Percentiles rank a stretch among this genome's conserved stretches.
phyloP scores from a whole-genome alignment of 2,888 invertebrate species.

The Imbricaverruca yamaguchii region DNA sequence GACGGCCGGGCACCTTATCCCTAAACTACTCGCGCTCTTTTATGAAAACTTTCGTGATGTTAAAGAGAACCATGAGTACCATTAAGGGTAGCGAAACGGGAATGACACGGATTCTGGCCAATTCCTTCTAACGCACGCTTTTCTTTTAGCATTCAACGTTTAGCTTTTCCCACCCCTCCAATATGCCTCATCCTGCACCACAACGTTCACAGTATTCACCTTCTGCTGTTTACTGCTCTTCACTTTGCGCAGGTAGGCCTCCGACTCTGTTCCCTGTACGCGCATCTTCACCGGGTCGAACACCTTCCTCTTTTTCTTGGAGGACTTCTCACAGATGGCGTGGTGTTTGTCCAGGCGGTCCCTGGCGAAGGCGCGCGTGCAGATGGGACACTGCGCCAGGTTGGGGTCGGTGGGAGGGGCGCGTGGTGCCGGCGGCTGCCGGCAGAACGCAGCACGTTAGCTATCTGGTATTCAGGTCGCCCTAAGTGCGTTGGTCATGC shows the following conservation, averaged over 20 bases:
- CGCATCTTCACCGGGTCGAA: constrained; percentile 88
- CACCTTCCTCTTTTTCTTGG: constrained; percentile 65
- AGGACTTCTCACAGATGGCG: constrained; percentile 70
- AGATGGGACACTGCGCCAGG: constrained; percentile 58
- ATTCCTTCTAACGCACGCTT: no score
- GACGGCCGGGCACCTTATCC: no score
- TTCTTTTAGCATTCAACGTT: no score
- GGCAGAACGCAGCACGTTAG: neutral
- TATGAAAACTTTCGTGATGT: no score
- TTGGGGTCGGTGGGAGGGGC: constrained; percentile 35
- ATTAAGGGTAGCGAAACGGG: no score
- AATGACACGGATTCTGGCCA: no score
- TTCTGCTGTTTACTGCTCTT: constrained; percentile 29
- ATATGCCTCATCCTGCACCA: no score
- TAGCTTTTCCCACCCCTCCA: no score
- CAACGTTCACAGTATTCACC: constrained; percentile 23
- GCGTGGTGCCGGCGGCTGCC: constrained; percentile 20
- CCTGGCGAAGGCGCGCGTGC: constrained; percentile 68
- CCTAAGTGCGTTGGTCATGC: no score
- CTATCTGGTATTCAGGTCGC: no score
- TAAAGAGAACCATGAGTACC: no score
- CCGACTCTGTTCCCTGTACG: constrained; percentile 82
- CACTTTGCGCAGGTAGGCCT: constrained; percentile 52
- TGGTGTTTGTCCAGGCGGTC: constrained; percentile 78
- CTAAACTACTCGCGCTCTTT: no score